Evolutionary conservation across 2,113 vertebrate genomes (phyloP), one percentile per base, ranked within the genome.

Genomic region (Grammomys dolichurus): DNA sequence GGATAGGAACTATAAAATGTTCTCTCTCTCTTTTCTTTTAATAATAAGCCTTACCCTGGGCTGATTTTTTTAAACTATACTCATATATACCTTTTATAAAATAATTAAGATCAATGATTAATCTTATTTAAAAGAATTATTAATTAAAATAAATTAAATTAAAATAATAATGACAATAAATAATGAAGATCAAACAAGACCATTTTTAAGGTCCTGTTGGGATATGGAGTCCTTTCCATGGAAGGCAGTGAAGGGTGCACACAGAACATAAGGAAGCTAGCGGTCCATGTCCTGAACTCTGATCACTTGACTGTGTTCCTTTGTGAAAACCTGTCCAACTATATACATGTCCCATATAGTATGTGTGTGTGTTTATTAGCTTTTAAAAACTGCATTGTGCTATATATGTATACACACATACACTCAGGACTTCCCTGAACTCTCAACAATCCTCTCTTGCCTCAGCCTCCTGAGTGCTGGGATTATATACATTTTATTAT

Each of bases 301-400:
- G 14, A 33, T 87, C n/a, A 70, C 48, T 14, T 81, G 12, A 67
- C 0, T 75, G 73, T 43, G n/a, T 67, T 91, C 51, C 73, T 90
- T 82, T 67, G 80, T 92, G 92, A 90, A 94, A 96, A 76, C 63
- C 17, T 17, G 11, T 92, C 63, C 31, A 46, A 24, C 89, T 63
- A 20, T 60, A 11, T 28, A 28, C 3, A 24, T 5, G 14, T 17
- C 5, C 13, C 3, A 19, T 5, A 51, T 51, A 31, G 13, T 3
- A 36, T 76, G 8, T 76, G 14, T 90, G 19, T 76, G 5, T 0
- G 6, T 87, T 70, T 65, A 26, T 82, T 33, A 43, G 9, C 75
- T 87, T 46, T 73, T 22, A 24, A 77, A 77, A 46, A 7, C 26
- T 33, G 72, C 14, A 75, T 92, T 90, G 19, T 56, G 17, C 17